phyloP scores from a whole-genome alignment of 2,113 vertebrate species.

The Burhinus oedicnemus region DNA sequence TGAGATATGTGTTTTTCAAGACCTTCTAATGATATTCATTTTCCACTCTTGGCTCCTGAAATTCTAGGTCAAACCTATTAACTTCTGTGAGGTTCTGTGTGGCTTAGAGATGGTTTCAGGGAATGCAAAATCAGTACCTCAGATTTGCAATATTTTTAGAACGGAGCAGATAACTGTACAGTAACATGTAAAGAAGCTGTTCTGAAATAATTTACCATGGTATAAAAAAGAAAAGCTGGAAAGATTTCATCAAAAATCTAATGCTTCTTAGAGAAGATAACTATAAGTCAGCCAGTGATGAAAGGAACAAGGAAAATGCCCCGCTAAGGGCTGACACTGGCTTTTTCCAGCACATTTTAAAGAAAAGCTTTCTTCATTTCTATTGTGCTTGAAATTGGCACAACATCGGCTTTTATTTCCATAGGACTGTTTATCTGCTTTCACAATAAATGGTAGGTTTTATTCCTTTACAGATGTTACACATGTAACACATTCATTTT shows the following conservation, averaged over 20 bases:
- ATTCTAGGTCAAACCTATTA: conserved; percentile 55
- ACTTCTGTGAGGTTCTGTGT: conserved; percentile 2
- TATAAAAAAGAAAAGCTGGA: not conserved
- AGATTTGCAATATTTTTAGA: not conserved
- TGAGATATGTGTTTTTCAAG: conserved; percentile 15
- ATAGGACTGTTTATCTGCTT: conserved; percentile 22
- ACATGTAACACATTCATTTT: conserved; percentile 28
- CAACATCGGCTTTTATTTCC: not conserved
- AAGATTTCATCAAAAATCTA: not conserved
- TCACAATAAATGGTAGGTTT: conserved; percentile 19
- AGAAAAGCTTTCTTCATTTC: conserved; percentile 22
- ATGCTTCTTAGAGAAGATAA: conserved; percentile 7
- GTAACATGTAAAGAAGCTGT: not conserved
- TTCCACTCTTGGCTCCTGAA: conserved; percentile 33
- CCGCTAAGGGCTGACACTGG: not conserved
- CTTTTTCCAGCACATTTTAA: conserved; percentile 23
- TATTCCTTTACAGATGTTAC: conserved; percentile 12
- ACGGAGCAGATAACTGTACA: not conserved
- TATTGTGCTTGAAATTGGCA: conserved; percentile 25
- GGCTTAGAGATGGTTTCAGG: not conserved
- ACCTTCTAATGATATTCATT: conserved; percentile 2
- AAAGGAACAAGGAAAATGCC: conserved; percentile 24
- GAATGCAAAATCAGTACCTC: conserved; percentile 6
- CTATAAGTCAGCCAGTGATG: not conserved
- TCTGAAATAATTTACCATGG: not conserved